A percentile compares a stretch with the other conserved stretches of the same genome.
These are phyloP conservation scores for Amblyopsis hoosieri DNA, from an alignment of 2,797 vertebrate genomes.

Conservation along the genomic window DNA sequence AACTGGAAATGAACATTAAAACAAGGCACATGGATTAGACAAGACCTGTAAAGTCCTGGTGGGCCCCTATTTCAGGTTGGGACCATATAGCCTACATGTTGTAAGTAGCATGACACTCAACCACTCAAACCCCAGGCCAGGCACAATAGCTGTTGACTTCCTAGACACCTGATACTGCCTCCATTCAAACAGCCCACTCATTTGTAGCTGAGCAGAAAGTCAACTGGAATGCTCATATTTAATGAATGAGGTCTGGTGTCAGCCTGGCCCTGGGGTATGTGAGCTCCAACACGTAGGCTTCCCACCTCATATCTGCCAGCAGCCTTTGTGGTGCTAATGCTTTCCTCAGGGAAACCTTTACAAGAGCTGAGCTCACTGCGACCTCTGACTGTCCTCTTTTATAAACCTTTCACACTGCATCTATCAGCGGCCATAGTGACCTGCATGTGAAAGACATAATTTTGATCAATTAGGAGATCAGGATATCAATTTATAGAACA, in stretches of 20 bases:
- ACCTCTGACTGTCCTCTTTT: conserved; percentile 1
- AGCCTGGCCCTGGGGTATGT: conserved; percentile 13
- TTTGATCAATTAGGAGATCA: no score
- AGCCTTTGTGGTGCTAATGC: conserved; percentile 44
- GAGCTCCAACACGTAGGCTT: conserved; percentile 56
- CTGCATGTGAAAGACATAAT: neutral
- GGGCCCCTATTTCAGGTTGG: no score
- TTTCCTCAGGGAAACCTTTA: conserved; percentile 20
- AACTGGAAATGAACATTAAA: no score
- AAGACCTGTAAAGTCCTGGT: no score
- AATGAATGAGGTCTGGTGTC: conserved; percentile 30
- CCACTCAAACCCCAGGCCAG: no score
- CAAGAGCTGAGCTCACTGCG: neutral
- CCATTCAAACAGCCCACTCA: conserved; percentile 12
- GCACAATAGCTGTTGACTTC: conserved; percentile 5
- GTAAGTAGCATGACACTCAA: no score
- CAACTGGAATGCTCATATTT: conserved; percentile 44
- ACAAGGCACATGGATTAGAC: no score
- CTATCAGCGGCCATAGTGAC: neutral
- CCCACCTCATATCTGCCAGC: conserved; percentile 38
- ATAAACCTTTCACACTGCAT: neutral
- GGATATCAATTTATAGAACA: no score
- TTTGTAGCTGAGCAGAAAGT: conserved; percentile 43
- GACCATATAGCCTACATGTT: no score
- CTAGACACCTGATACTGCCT: conserved; percentile 1